A percentile compares a stretch with the other conserved stretches of the same genome.
Evolutionary conservation across 53 echinoderm and acorn worm genomes (phyloP).

Genomic region (Hippasteria phrygiana): DNA sequence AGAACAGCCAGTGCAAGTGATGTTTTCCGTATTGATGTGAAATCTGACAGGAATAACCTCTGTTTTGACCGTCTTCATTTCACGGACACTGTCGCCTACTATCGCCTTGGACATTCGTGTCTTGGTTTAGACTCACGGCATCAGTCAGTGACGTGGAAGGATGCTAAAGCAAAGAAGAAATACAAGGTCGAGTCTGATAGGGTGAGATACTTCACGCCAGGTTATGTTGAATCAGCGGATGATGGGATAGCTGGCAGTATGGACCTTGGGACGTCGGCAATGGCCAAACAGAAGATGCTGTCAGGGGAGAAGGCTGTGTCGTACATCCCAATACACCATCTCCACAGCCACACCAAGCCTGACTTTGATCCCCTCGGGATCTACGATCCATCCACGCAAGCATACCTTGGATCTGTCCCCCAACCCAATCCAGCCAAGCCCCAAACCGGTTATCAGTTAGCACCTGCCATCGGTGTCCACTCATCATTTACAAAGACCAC

Average conservation of each 20-base stretch:
- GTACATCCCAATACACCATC: conserved; percentile 57
- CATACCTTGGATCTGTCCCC: conserved; percentile 28
- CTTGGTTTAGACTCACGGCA: conserved; percentile 71
- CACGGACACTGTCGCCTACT: conserved; percentile 84
- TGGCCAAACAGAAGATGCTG: background rate
- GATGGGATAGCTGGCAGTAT: background rate
- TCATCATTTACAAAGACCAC: conserved; percentile 53
- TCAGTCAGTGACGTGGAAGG: conserved; percentile 68
- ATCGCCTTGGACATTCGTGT: conserved; percentile 78
- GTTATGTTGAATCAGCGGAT: conserved; percentile 1
- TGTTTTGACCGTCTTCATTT: conserved; percentile 87
- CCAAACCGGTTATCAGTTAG: background rate
- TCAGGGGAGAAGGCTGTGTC: conserved; percentile 12
- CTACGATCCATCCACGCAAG: conserved; percentile 74
- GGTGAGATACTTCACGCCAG: conserved; percentile 72
- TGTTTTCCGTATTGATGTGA: conserved; percentile 75
- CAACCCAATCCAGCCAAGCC: background rate
- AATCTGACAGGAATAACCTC: conserved; percentile 84
- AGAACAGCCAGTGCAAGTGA: background rate
- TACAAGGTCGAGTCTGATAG: conserved; percentile 55
- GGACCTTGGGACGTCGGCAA: background rate
- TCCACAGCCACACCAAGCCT: background rate
- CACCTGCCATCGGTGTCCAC: background rate
- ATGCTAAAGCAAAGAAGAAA: conserved; percentile 67
- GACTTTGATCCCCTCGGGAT: conserved; percentile 78